Conservation (phyloP, 2,797 vertebrate genomes). For the Sebastes paucispinis region DNA sequence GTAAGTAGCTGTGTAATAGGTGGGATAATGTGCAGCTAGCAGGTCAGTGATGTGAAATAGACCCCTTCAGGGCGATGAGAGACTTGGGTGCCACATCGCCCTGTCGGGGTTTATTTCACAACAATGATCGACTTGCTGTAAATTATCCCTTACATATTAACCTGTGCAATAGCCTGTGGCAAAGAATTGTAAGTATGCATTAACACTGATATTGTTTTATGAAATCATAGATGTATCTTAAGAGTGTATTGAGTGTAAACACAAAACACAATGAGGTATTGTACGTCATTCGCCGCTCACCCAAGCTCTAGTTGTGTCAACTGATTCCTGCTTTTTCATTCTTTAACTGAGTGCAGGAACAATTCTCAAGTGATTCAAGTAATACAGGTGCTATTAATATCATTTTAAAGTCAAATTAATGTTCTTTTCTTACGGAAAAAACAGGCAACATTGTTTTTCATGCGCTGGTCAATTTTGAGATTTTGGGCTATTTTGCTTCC, state of each 20-base stretch:
- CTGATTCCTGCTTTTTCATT: background rate
- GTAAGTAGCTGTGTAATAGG: too few relatives aligned
- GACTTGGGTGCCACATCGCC: too few relatives aligned
- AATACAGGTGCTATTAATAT: background rate
- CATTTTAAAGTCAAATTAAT: background rate
- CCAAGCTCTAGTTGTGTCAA: background rate
- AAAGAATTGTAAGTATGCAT: background rate
- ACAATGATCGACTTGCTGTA: too few relatives aligned
- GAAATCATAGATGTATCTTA: background rate
- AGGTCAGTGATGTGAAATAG: too few relatives aligned
- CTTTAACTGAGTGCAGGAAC: background rate
- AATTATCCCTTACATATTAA: background rate
- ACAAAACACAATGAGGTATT: background rate
- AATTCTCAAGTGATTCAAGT: background rate
- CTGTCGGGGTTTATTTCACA: too few relatives aligned
- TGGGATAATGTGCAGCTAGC: too few relatives aligned
- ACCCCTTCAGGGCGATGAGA: too few relatives aligned
- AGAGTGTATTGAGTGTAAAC: background rate
- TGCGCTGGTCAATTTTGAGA: too few relatives aligned
- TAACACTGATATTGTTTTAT: background rate
- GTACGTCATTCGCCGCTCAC: background rate
- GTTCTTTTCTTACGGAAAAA: background rate
- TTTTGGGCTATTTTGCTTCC: too few relatives aligned
- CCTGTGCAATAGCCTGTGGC: background rate
- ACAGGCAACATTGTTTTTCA: too few relatives aligned